Evolutionary conservation across 1,140 invertebrate species (phyloP).

Genomic region (Drosophila sechellia): DNA sequence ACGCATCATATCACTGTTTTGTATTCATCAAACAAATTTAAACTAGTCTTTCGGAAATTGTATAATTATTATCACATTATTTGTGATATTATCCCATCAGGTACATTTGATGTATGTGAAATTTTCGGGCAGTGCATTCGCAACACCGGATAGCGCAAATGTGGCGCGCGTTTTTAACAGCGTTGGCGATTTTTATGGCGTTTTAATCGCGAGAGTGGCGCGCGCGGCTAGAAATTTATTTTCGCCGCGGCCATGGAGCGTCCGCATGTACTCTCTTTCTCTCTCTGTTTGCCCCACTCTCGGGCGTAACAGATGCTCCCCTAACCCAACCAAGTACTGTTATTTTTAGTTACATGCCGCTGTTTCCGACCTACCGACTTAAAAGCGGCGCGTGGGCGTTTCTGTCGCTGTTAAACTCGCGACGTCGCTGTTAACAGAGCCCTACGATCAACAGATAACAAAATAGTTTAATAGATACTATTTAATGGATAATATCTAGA

Average conservation of each 20-base stretch:
- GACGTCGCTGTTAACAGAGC: constrained; percentile 23
- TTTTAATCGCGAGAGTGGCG: constrained; percentile 70
- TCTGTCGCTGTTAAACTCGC: constrained; percentile 47
- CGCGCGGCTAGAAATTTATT: constrained; percentile 45
- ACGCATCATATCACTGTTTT: not conserved
- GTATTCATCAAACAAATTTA: not conserved
- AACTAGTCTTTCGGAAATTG: no score
- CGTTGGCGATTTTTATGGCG: constrained; percentile 79
- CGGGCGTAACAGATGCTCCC: constrained; percentile 24
- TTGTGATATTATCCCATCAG: not conserved
- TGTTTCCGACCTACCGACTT: constrained; percentile 28
- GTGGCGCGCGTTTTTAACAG: constrained; percentile 64
- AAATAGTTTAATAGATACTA: not conserved
- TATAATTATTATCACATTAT: no score
- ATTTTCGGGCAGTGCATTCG: constrained; percentile 17
- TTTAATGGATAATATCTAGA: not conserved
- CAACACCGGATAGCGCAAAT: constrained; percentile 38
- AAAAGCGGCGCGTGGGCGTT: constrained; percentile 70
- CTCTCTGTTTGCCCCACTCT: constrained; percentile 6
- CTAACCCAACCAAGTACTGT: constrained; percentile 19
- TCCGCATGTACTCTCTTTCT: constrained; percentile 10
- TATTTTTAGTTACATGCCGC: constrained; percentile 77
- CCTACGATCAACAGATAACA: not conserved
- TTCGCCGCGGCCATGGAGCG: constrained; percentile 33
- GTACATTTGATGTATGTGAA: no score